Evolutionary conservation across 2,797 vertebrate species (phyloP), one percentile per base, ranked within the genome.

Genomic region (Gymnopithys bicolor): DNA sequence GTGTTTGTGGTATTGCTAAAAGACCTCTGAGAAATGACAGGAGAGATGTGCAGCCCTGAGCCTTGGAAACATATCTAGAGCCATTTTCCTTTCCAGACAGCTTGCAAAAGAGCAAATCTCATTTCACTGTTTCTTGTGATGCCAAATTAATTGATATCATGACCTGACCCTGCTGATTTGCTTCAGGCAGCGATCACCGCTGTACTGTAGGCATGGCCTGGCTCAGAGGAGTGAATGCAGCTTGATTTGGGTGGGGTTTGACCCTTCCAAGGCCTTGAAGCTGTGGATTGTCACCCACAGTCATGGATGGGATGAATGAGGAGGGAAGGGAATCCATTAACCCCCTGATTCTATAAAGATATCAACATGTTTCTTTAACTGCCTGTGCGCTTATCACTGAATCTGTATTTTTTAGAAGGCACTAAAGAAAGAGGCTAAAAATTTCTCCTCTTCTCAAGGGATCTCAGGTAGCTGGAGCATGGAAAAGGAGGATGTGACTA

Each of bases 401-500:
- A 8, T 48, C 62, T 45, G 19, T 74, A 70, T 70, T 75, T 75
- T 94, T 84, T 76, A 56, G 81, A 90, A 94, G 19, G 58, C 33
- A 8, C 89, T 67, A 39, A 83, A 77, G 88, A 80, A 84, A 46
- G 66, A 74, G 71, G 37, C 17, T 76, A 22, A 59, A 84, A 71
- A 15, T 39, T 56, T 94, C 51, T 88, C 59, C 33, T 37, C 24
- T 58, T 77, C 88, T 66, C 75, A 18, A 55, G 52, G 84, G 84
- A 58, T 77, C 82, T 82, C 9, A 0, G 41, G 55, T 46, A 87
- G 89, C 89, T 84, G 81, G 37, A 75, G 74, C 87, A 39, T 55
- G 71, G 87, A 76, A 41, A 55, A 82, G 79, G 73, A 81, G 81
- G 89, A 84, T 96, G 69, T 76, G 90, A 85, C 90, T 80, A 33